Base-by-base conservation (phyloP, 1,140 invertebrate species). In the Hycleus phaleratus region DNA sequence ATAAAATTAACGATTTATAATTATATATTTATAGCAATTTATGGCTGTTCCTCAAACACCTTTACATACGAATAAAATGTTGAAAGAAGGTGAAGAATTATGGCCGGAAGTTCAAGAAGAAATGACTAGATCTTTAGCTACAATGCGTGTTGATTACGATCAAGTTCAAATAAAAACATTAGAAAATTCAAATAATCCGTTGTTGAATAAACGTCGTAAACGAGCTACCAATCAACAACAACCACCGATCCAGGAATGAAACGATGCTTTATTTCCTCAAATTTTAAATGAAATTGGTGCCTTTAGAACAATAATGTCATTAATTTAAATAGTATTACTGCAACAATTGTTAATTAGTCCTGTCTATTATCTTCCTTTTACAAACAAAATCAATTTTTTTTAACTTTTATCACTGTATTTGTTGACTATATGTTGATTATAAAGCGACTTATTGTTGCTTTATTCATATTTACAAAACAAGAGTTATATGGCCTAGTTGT, bases 51-150 rank as follows among this genome's bases (percentile, higher is more conserved):
- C 95, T 0, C 87, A 92, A 69, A 98, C 95, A 38, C 95, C 95
- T 1, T 80, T 98, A 2, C 87, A 93, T 73, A 96, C 94, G 2
- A 83, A 90, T 25, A 79, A 87, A 51, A 85, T 97, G 64, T 75
- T 97, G 12, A 85, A 87, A 56, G 95, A 98, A 75, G 87, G 91
- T 46, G 88, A 89, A 59, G 93, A 95, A 55, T 83, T 87, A 26
- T 98, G 95, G 95, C 87, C 89, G 3, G 95, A 98, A 71, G 93
- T 98, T 10, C 91, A 98, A 81, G 95, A 98, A 75, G 95, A 98
- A 78, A 97, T 98, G 93, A 96, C 90, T 0, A 85, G 93, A 56
- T 97, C 95, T 0, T 76, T 98, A 40, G 93, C 94, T 38, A 95
- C 93, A 49, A 98, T 98, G 95, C 79, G 96, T 50, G 91, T 97